Conservation (phyloP, 2,113 vertebrate genomes). For the Anarrhichthys ocellatus region DNA sequence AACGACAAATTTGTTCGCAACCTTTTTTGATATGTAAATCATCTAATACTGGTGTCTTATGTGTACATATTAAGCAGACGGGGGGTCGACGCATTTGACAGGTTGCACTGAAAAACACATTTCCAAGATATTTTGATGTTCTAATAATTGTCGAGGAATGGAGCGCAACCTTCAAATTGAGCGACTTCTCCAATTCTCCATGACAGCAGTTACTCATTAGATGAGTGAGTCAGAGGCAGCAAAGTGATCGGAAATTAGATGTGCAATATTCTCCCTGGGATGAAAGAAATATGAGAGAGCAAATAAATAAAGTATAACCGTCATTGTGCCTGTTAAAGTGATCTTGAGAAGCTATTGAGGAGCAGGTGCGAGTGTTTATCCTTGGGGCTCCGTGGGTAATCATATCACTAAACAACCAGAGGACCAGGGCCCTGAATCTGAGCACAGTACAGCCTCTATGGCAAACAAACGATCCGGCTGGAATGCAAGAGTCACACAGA, state of each 20-base stretch:
- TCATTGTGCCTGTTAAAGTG: slow-evolving; percentile 6
- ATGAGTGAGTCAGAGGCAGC: background rate
- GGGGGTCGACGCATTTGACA: background rate
- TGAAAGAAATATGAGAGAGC: background rate
- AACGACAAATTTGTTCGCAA: background rate
- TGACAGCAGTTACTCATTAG: background rate
- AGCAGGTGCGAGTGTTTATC: slow-evolving; percentile 41
- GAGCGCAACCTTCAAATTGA: background rate
- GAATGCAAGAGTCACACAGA: background rate
- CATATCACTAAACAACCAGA: slow-evolving; percentile 53
- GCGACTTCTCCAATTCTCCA: background rate
- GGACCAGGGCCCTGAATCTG: slow-evolving; percentile 22
- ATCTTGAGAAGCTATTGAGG: slow-evolving; percentile 51
- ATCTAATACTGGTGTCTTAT: background rate
- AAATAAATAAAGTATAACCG: background rate
- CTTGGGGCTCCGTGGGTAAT: slow-evolving; percentile 50
- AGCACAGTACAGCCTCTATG: slow-evolving; percentile 8
- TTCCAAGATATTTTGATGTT: background rate
- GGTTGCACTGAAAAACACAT: background rate
- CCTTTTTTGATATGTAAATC: background rate
- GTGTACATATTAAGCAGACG: background rate
- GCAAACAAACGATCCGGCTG: slow-evolving; percentile 30
- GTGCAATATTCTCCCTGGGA: background rate
- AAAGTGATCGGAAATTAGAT: slow-evolving; percentile 4
- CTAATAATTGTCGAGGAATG: background rate